Evolutionary conservation across 2,113 vertebrate genomes (phyloP), one percentile per base, ranked within the genome.

Genomic region (Raja brachyura): DNA sequence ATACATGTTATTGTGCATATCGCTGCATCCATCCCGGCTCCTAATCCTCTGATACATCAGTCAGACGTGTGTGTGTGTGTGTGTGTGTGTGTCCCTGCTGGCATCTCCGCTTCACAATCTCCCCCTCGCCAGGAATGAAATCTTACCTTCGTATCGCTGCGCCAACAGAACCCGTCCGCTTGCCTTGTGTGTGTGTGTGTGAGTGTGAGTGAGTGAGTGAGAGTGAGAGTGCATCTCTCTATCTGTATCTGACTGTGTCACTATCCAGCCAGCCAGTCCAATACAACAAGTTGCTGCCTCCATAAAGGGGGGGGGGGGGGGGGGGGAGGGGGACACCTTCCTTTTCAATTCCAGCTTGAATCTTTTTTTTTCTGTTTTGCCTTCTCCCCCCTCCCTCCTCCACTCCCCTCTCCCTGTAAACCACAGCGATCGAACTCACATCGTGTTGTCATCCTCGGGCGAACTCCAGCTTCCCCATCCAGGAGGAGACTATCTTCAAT

Each of bases 251-350:
- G 39, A 48, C 56, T 61, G 54, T 61, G 14, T 48, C 63, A 73
- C 13, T 48, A 92, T 48, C 33, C 11, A 73, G 90, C 5, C 90
- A 92, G 33, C 33, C 66, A 33, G 48, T 74, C 66, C 13, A 63
- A 63, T 31, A 66, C 86, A 92, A 92, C 90, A 92, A 68, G 90
- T 92, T 73, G 90, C 33, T 73, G 66, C 48, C 90, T 68, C 73
- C 90, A 28, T 18, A 39, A 20, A 13, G 77, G 11, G 13, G 83
- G 83, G n/a, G n/a, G n/a, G n/a, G n/a, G n/a, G n/a, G n/a, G n/a
- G n/a, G n/a, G n/a, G n/a, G n/a, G n/a, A n/a, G n/a, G n/a, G n/a
- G n/a, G n/a, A n/a, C n/a, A 61, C 56, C 14, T 61, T 61, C 59
- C 56, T 16, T 61, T 61, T 14, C 10, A 22, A 25, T 61, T 16